phyloP scores from a whole-genome alignment of 2,888 invertebrate genomes.

The Stomorhina lunata region DNA sequence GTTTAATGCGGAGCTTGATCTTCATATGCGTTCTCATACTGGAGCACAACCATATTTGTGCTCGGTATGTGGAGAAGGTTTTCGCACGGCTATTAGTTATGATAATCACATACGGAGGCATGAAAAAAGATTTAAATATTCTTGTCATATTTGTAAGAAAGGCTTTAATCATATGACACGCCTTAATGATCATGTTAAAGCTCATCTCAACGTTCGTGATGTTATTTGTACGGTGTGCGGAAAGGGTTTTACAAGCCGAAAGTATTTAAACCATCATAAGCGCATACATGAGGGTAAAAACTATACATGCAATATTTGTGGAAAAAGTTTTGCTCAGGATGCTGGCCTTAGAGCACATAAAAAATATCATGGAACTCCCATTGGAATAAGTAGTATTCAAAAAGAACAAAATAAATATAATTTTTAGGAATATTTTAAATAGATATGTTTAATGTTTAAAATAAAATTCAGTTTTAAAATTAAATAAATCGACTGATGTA shows the following conservation, averaged over 20 bases:
- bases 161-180: conserved; percentile 75
- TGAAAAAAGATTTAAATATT: conserved; percentile 68
- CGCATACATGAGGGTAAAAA: conserved; percentile 67
- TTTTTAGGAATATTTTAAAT: not conserved
- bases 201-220: conserved; percentile 73
- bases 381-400: conserved; percentile 58
- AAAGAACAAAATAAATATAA: conserved; percentile 54
- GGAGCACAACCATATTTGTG: conserved; percentile 73
- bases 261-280: conserved; percentile 69
- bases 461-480: too few species aligned
- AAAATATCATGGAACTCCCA: conserved; percentile 68
- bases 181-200: conserved; percentile 74
- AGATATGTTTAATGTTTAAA: not conserved
- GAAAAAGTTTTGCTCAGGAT: conserved; percentile 68
- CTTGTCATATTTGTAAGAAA: conserved; percentile 72
- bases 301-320: conserved; percentile 67
- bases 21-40: conserved; percentile 72
- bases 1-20: conserved; percentile 68
- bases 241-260: conserved; percentile 70
- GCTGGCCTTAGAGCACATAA: conserved; percentile 67
- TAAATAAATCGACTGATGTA: too few species aligned
- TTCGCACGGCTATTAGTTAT: conserved; percentile 71
- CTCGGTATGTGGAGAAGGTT: conserved; percentile 71
- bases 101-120: conserved; percentile 72
- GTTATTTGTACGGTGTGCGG: conserved; percentile 71